Percentiles rank a stretch among this genome's conserved stretches.
phyloP scores from a whole-genome alignment of 2,888 invertebrate genomes.

The Eupithecia centaureata region DNA sequence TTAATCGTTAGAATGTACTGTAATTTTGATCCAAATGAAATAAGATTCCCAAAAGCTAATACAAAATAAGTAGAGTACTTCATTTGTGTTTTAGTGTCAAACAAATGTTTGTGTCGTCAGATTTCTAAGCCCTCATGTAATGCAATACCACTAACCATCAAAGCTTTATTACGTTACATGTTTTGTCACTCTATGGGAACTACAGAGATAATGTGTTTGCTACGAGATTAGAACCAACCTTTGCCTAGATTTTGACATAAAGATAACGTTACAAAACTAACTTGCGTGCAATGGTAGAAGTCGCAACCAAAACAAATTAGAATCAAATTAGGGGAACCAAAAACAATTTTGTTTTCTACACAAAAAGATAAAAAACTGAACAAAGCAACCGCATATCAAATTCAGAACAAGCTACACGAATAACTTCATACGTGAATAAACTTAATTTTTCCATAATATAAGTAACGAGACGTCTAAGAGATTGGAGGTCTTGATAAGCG shows the following conservation, averaged over 20 bases:
- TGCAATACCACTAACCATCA: slow-evolving; percentile 30
- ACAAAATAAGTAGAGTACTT: not conserved
- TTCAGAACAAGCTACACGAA: slow-evolving; percentile 50
- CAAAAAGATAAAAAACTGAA: slow-evolving; percentile 17
- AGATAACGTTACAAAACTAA: not conserved
- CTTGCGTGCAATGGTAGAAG: not conserved
- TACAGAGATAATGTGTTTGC: slow-evolving; percentile 37
- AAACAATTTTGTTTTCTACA: not conserved
- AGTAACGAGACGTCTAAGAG: slow-evolving; percentile 52
- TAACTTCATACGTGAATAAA: slow-evolving; percentile 50
- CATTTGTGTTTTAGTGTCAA: not conserved
- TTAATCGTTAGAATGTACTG: not conserved
- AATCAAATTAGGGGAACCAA: not conserved
- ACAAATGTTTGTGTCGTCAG: slow-evolving; percentile 13
- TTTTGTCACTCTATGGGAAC: slow-evolving; percentile 42
- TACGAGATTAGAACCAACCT: slow-evolving; percentile 39
- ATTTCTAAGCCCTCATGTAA: slow-evolving; percentile 34
- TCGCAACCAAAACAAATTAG: not conserved
- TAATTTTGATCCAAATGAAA: not conserved
- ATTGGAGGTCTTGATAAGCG: slow-evolving; percentile 55
- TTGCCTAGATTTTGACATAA: slow-evolving; percentile 17
- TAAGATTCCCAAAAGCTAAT: not conserved
- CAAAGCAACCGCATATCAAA: slow-evolving; percentile 47
- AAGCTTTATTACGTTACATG: slow-evolving; percentile 36
- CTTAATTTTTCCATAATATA: slow-evolving; percentile 51